phyloP scores from a whole-genome alignment of 2,888 invertebrate genomes.

The Polyploca ridens region DNA sequence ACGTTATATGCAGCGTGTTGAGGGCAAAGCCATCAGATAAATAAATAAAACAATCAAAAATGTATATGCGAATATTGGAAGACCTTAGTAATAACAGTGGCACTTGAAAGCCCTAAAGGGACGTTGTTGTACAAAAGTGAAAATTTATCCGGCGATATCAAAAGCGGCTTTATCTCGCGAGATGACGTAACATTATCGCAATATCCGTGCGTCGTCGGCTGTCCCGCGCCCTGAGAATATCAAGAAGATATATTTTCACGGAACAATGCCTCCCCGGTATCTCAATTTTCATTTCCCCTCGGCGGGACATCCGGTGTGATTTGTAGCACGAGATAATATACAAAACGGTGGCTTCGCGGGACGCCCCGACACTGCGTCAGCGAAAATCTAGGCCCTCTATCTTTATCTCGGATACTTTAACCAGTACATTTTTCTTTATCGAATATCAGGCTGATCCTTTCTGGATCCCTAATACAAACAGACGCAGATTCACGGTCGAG shows the following conservation, averaged over 20 bases:
- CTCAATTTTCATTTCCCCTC: conserved; percentile 83
- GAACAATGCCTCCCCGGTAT: conserved; percentile 82
- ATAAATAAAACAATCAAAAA: neutral
- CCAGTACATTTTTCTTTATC: conserved; percentile 62
- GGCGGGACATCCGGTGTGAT: conserved; percentile 81
- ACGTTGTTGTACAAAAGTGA: conserved; percentile 59
- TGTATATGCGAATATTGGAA: conserved; percentile 30
- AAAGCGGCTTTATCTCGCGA: conserved; percentile 72
- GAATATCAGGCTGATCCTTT: conserved; percentile 51
- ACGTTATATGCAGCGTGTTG: neutral
- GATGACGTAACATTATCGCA: conserved; percentile 79
- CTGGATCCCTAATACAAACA: conserved; percentile 26
- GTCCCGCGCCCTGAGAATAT: conserved; percentile 76
- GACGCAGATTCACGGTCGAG: conserved; percentile 10
- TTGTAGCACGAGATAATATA: conserved; percentile 82
- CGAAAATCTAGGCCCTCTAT: conserved; percentile 67
- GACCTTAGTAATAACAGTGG: neutral
- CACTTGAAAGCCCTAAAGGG: conserved; percentile 15
- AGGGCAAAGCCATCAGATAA: conserved; percentile 1
- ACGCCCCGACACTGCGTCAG: conserved; percentile 66
- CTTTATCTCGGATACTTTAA: conserved; percentile 66
- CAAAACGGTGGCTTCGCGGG: conserved; percentile 79
- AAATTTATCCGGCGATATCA: conserved; percentile 70
- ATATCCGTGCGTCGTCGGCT: conserved; percentile 76
- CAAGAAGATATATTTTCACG: conserved; percentile 82